phyloP scores from a whole-genome alignment of 2,888 invertebrate genomes.

The Stenchaetothrips biformis region DNA sequence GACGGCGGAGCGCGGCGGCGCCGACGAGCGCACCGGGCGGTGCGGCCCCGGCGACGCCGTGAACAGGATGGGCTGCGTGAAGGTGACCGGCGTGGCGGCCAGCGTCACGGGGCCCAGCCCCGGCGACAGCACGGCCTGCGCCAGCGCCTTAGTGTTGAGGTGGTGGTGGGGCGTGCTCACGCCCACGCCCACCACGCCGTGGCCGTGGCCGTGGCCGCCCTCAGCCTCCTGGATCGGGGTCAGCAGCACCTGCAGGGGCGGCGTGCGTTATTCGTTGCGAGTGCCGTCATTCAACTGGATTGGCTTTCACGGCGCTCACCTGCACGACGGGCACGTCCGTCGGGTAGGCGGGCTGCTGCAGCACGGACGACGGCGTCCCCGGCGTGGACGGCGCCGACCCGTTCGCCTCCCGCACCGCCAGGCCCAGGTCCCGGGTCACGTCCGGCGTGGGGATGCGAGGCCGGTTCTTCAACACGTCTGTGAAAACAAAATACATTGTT shows the following conservation, averaged over 20 bases:
- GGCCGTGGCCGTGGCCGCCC: conserved; percentile 53
- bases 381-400: conserved; percentile 53
- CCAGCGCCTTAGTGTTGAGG: conserved; percentile 61
- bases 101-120: conserved; percentile 51
- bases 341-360: conserved; percentile 30
- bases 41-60: not conserved
- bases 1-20: conserved; percentile 44
- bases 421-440: conserved; percentile 50
- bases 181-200: conserved; percentile 36
- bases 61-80: conserved; percentile 52
- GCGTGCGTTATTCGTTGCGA: not conserved
- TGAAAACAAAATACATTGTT: conserved; percentile 42
- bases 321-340: conserved; percentile 38
- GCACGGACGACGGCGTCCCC: conserved; percentile 51
- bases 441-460: conserved; percentile 88
- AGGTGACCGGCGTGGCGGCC: conserved; percentile 44
- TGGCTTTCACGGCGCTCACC: conserved; percentile 29
- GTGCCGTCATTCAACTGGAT: not conserved
- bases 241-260: conserved; percentile 59
- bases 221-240: conserved; percentile 83
- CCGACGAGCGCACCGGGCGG: conserved; percentile 36
- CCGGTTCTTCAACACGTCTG: conserved; percentile 66
- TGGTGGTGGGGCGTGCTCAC: conserved; percentile 13
- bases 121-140: conserved; percentile 70
- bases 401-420: conserved; percentile 68